Evolutionary conservation across 2,797 vertebrate species (phyloP), one percentile per base, ranked within the genome.

Genomic region (Siniperca scherzeri): DNA sequence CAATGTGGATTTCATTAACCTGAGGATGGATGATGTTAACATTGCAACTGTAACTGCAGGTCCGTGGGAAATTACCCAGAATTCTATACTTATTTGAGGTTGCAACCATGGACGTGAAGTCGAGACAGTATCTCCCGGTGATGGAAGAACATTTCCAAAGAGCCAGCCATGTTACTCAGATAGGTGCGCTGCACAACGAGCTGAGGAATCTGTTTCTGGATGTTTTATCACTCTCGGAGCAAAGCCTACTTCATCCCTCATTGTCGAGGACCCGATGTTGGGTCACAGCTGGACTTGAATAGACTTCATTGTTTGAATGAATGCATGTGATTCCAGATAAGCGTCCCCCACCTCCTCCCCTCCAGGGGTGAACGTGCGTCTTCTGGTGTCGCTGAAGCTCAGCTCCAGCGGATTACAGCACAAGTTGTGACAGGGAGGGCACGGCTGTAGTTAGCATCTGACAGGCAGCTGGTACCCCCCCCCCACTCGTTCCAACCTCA

Each of bases 131-230:
- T 97, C 97, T 85, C 97, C 98, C 5, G 98, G 98, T 93, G 98
- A 99, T 95, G 98, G 98, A 93, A 97, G 99, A 92, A 99, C 99
- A 30, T 99, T 99, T 94, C 99, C 99, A 81, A 99, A 99, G 95
- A 98, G 98, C 76, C 98, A 99, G 96, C 98, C 96, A 0, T 99
- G 98, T 30, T 30, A 30, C 30, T 30, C 30, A 30, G 94, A 99
- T 98, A 6, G 46, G 17, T 19, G 46, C 46, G 17, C 46, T 56
- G 55, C 50, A 33, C 27, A 30, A 30, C 44, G 33, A 67, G 33
- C 11, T 52, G 0, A 14, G 14, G 22, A 53, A 72, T 76, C 12
- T 76, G 72, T 81, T 46, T 72, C 65, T 68, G 27, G 62, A 71
- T 19, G 33, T 77, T 60, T 83, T 25, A 56, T 59, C 70, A 59